Evolutionary conservation across 2,888 invertebrate species (phyloP).

Genomic region (Scaptomyza parva): DNA sequence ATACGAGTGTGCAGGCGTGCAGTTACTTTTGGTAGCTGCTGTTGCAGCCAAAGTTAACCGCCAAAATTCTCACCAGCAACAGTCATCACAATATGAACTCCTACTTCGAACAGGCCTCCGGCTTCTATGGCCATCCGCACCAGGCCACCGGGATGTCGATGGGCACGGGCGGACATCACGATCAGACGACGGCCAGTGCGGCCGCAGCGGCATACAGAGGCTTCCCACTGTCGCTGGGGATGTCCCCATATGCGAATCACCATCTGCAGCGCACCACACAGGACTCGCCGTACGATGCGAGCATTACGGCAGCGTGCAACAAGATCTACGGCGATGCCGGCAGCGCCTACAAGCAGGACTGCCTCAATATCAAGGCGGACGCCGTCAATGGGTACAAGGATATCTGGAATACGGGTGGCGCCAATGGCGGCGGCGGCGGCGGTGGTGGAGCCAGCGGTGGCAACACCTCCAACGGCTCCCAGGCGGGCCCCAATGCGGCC

Average conservation of each 20-base stretch:
- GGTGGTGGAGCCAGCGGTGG: conserved; percentile 87
- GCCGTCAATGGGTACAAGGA: conserved; percentile 87
- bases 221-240: conserved; percentile 93
- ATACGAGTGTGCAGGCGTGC: conserved; percentile 45
- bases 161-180: conserved; percentile 89
- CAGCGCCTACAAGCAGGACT: conserved; percentile 89
- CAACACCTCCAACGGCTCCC: conserved; percentile 75
- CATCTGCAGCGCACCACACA: conserved; percentile 92
- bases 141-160: conserved; percentile 89
- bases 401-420: conserved; percentile 86
- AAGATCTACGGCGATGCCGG: conserved; percentile 86
- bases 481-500: conserved; percentile 81
- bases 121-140: conserved; percentile 97
- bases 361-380: conserved; percentile 88
- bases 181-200: conserved; percentile 87
- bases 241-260: conserved; percentile 94
- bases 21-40: conserved; percentile 65
- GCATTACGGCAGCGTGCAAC: conserved; percentile 93
- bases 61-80: conserved; percentile 85
- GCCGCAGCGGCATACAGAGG: conserved; percentile 91
- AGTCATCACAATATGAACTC: conserved; percentile 91
- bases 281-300: conserved; percentile 96
- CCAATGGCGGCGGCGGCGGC: conserved; percentile 86
- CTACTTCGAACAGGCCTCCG: conserved; percentile 96
- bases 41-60: conserved; percentile 77